phyloP scores from a whole-genome alignment of 2,113 vertebrate genomes.

The Ophthalmolycus amberensis region DNA sequence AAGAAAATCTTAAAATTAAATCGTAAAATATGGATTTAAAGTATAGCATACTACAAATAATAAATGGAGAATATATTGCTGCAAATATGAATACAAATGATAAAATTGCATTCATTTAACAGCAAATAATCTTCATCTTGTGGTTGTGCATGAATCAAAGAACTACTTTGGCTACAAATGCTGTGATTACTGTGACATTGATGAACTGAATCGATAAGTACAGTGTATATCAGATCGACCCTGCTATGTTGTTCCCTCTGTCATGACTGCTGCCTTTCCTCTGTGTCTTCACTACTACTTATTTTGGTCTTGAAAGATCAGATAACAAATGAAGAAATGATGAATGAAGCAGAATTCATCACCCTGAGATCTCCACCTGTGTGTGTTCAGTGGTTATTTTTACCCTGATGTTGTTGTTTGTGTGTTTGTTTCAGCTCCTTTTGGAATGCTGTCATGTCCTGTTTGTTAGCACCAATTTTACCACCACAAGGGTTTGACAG shows the following conservation, averaged over 20 bases:
- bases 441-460: conserved; percentile 9
- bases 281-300: conserved; percentile 23
- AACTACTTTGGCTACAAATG: conserved; percentile 47
- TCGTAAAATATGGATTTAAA: background rate
- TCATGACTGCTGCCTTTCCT: conserved; percentile 52
- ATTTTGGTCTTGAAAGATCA: conserved; percentile 11
- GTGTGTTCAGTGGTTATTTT: conserved; percentile 10
- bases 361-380: background rate
- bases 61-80: background rate
- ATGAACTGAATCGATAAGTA: background rate
- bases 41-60: background rate
- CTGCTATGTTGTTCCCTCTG: background rate
- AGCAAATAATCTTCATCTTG: background rate
- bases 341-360: background rate
- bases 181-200: background rate
- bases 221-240: background rate
- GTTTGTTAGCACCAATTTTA: background rate
- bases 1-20: background rate
- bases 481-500: conserved; percentile 21
- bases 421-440: conserved; percentile 27
- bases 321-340: background rate
- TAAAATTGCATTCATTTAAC: background rate
- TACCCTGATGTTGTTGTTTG: conserved; percentile 12
- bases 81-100: background rate
- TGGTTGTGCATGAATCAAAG: conserved; percentile 4